Evolutionary conservation across 2,888 invertebrate genomes (phyloP).

Genomic region (Creontiades dilutus): DNA sequence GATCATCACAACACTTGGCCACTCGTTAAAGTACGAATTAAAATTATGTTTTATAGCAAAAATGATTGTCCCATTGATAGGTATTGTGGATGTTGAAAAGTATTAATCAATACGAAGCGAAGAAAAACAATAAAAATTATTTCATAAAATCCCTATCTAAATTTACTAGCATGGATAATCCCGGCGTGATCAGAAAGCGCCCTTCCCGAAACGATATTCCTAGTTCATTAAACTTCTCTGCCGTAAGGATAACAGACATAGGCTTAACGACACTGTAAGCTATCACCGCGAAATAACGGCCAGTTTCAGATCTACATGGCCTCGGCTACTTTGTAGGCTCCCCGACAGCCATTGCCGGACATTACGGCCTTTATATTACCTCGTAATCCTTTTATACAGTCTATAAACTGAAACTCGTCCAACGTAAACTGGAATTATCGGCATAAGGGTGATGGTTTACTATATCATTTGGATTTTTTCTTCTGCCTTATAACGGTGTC

Average conservation of each 20-base stretch:
- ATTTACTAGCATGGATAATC: background rate
- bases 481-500: background rate
- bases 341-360: constrained; percentile 45
- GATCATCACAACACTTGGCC: too few relatives aligned
- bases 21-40: too few relatives aligned
- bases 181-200: background rate
- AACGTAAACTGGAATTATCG: constrained; percentile 37
- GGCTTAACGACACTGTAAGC: constrained; percentile 33
- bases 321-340: constrained; percentile 14
- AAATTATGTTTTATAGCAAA: too few relatives aligned
- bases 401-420: constrained; percentile 44
- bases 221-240: constrained; percentile 26
- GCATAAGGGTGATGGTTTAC: background rate
- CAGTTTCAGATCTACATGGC: constrained; percentile 46
- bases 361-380: constrained; percentile 56
- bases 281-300: constrained; percentile 52
- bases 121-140: background rate
- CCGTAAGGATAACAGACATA: background rate
- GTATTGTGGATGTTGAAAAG: too few relatives aligned
- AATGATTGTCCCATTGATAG: too few relatives aligned
- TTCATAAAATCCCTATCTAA: background rate
- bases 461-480: background rate
- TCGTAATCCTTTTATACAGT: constrained; percentile 60
- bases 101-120: too few relatives aligned
- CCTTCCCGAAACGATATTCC: background rate